These are phyloP conservation scores for Arenaria interpres DNA, from an alignment of 2,113 vertebrate species.

Conservation along the genomic window DNA sequence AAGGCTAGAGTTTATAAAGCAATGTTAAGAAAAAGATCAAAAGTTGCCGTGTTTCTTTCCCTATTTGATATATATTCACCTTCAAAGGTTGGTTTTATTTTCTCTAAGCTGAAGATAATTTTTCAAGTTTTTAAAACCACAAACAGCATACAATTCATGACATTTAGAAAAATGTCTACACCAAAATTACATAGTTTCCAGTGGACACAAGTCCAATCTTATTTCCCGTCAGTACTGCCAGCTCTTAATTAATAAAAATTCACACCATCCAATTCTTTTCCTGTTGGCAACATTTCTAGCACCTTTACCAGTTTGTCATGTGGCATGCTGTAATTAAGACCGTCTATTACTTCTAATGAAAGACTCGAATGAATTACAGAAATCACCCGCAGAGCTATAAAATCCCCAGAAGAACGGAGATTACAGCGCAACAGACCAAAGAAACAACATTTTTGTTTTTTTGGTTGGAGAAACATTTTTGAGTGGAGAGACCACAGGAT, in stretches of 20 bases:
- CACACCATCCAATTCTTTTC: constrained; percentile 65
- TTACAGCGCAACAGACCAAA: constrained; percentile 53
- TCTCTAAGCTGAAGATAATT: constrained; percentile 12
- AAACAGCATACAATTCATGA: neutral
- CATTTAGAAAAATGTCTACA: constrained; percentile 39
- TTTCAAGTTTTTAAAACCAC: neutral
- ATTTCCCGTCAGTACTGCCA: constrained; percentile 47
- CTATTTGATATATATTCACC: neutral
- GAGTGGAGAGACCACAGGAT: neutral
- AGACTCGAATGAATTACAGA: constrained; percentile 63
- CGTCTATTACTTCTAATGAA: constrained; percentile 68
- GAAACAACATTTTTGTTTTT: neutral
- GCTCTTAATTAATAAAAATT: constrained; percentile 69
- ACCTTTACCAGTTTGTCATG: constrained; percentile 69
- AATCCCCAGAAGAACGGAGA: constrained; percentile 48
- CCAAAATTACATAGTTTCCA: constrained; percentile 36
- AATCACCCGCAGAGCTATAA: constrained; percentile 50
- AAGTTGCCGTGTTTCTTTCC: neutral
- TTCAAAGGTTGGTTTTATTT: neutral
- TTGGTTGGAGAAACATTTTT: neutral
- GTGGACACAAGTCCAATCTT: constrained; percentile 40
- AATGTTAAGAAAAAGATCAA: neutral
- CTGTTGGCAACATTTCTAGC: constrained; percentile 66
- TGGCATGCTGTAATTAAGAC: constrained; percentile 68
- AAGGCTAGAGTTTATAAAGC: neutral